These are phyloP conservation scores for Parnassius apollo DNA, from an alignment of 2,888 invertebrate species.

Conservation along the genomic window DNA sequence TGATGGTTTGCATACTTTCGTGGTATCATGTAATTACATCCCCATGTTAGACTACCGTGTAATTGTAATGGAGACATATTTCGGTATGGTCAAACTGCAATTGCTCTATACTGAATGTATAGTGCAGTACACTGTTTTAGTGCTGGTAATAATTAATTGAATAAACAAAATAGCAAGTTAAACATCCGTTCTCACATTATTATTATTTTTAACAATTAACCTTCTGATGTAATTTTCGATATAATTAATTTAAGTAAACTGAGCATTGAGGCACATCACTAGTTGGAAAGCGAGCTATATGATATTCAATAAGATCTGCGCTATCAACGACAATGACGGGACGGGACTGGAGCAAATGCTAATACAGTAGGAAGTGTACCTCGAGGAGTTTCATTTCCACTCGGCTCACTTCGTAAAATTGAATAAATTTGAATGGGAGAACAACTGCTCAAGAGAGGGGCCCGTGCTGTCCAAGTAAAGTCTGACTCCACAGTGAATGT, in stretches of 20 bases:
- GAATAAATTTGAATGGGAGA: slow-evolving; percentile 76
- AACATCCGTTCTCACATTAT: too few relatives aligned
- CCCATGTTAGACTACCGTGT: too few relatives aligned
- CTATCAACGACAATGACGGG: slow-evolving; percentile 33
- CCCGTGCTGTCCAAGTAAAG: background rate
- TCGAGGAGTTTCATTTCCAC: slow-evolving; percentile 68
- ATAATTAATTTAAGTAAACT: background rate
- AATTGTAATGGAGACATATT: too few relatives aligned
- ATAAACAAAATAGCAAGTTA: too few relatives aligned
- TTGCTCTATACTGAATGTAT: too few relatives aligned
- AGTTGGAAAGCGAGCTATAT: slow-evolving; percentile 15
- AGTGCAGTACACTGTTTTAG: too few relatives aligned
- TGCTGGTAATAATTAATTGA: too few relatives aligned
- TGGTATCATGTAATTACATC: too few relatives aligned
- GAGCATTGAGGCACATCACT: slow-evolving; percentile 12
- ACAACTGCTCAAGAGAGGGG: slow-evolving; percentile 32
- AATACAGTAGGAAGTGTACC: slow-evolving; percentile 59
- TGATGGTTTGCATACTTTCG: too few relatives aligned
- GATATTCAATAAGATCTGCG: slow-evolving; percentile 22
- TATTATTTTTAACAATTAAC: too few relatives aligned
- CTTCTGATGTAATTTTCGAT: too few relatives aligned
- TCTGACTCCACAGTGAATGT: slow-evolving; percentile 4
- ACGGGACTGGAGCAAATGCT: slow-evolving; percentile 50
- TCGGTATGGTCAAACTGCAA: too few relatives aligned
- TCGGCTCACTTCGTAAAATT: slow-evolving; percentile 62